These are phyloP conservation scores for Sphinx pinastri DNA, from an alignment of 2,888 invertebrate species.

Conservation along the genomic window DNA sequence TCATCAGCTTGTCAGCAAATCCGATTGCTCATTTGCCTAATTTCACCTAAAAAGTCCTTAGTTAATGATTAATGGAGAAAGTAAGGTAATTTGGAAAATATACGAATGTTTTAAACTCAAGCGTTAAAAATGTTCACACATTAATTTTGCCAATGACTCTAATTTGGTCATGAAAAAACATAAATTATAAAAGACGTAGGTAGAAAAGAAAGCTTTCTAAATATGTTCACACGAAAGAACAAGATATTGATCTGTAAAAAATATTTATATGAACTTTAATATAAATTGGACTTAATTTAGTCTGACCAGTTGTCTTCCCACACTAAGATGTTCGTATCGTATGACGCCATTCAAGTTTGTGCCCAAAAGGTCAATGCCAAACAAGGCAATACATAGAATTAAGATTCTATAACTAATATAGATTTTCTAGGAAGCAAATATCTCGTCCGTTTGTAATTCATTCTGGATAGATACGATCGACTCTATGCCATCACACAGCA, in stretches of 20 bases:
- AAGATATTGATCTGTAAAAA: neutral
- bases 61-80: neutral
- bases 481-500: no score
- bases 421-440: no score
- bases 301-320: conserved; percentile 12
- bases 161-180: neutral
- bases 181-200: conserved; percentile 17
- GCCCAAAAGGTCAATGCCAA: neutral
- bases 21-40: no score
- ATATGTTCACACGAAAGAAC: conserved; percentile 1
- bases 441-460: no score
- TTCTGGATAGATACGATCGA: no score
- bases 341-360: neutral
- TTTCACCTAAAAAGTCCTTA: no score
- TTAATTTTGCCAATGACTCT: neutral
- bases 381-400: neutral
- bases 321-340: neutral
- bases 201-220: conserved; percentile 15
- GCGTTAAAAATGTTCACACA: no score
- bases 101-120: neutral
- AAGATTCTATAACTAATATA: neutral
- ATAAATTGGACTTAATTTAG: neutral
- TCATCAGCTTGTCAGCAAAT: no score
- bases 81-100: neutral
- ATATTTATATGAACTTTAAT: neutral